Base-by-base conservation (phyloP, 2,113 vertebrate genomes). In the Cyanoramphus novaezelandiae region DNA sequence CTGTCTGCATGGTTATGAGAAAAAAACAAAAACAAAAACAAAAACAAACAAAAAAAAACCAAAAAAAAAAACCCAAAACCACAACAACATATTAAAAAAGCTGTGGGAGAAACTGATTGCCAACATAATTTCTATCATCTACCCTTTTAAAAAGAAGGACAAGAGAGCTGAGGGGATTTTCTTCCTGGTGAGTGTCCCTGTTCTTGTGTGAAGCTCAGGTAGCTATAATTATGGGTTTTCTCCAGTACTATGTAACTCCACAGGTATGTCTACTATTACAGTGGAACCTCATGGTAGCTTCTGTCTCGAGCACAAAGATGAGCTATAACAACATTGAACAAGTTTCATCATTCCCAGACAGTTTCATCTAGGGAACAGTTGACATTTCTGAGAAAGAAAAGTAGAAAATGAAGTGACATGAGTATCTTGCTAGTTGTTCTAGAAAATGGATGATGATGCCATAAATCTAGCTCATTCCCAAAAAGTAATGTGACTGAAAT, bases 391-490 rank as follows among this genome's bases (percentile, higher is more conserved):
- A 86, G 79, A 82, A 76, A n/a, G 43, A 49, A 55, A 75, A 80
- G 41, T 55, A 72, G 53, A 83, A 92, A 97, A 82, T 11, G 3
- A 78, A 71, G 50, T 85, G 55, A 71, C 60, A 64, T 44, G 35
- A 78, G 10, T 63, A 65, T 90, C 91, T 43, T 55, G 46, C 29
- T 90, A 82, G 64, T n/a, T 80, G 70, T 77, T 86, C 79, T 80
- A 76, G 78, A 90, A 94, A 95, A 94, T 79, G 46, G 46, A 92
- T 43, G 17, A 28, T 88, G 74, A 77, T 0, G 0, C 76, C 41
- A 92, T 69, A 93, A 83, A 90, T 94, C 29, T 72, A 80, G 35
- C 46, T 75, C 41, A 21, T 88, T 94, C 67, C 23, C 93, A 71
- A 94, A 68, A 81, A 82, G 63, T 72, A 82, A 76, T 59, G 13